Evolutionary conservation across 2,797 vertebrate genomes (phyloP), one percentile per base, ranked within the genome.

Genomic region (Acanthurus leucopareius): DNA sequence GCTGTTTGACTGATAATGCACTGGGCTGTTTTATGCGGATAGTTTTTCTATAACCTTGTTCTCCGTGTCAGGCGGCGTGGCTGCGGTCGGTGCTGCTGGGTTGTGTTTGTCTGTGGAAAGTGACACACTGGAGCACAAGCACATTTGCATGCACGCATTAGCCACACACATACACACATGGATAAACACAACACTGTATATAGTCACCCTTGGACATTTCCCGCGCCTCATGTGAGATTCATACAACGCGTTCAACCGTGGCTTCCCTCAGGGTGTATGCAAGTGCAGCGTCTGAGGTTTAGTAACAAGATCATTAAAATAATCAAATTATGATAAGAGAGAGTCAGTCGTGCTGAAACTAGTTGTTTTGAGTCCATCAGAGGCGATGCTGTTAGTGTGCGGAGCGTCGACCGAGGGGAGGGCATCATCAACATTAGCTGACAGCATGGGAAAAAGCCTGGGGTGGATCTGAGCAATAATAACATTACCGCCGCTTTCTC

Each of bases 271-370:
- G 86, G 92, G 84, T 80, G 86, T 79, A 85, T 84, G 87, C 88
- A 66, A 93, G 91, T 86, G 91, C 91, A 90, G 82, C 73, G 77
- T 91, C 91, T 90, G 89, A 89, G 88, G 81, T 91, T 90, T 79
- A 84, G 92, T 89, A 94, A 94, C 89, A 91, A 94, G 93, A 94
- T 95, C 95, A 95, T 96, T 95, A 95, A 96, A 96, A 96, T 96
- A 96, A 96, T 96, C 94, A 95, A 93, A 95, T 95, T 95, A 96
- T 92, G 88, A 93, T 94, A 93, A 95, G 88, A 89, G 87, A 86
- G 87, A 95, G 88, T 90, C 91, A 93, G 90, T 91, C 90, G 86
- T 90, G 95, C 93, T 92, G 91, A 94, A 93, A 93, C 64, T 86
- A 80, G 84, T 90, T 92, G 89, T 93, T 94, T 85, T 88, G 91